Evolutionary conservation across 35 echinoderm and acorn worm genomes (phyloP), one percentile per base, ranked within the genome.

Genomic region (Chiridota heheva): DNA sequence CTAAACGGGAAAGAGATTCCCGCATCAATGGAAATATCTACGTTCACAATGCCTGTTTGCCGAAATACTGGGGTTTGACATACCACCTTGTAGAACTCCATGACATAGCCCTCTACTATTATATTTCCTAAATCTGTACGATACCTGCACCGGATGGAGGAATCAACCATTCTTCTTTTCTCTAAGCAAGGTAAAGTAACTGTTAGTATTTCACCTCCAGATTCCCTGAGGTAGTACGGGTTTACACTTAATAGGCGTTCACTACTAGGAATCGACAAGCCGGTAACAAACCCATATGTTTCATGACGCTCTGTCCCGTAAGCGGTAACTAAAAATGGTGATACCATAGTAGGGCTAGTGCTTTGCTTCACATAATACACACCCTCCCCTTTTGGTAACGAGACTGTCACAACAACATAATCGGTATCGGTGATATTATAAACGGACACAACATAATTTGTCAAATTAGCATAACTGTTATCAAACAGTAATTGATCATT

Each of bases 161-260:
- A 15, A 38, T 57, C 2, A 15, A 20, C 26, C 30, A 47, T 79
- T 20, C 13, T 67, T 1, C 15, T 66, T 65, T 37, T 43, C 28
- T 88, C 25, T 30, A 74, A n/a, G 56, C 87, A 90, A 20, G 87
- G 80, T 27, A 90, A n/a, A 38, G 87, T 90, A n/a, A 84, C 17
- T 38, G 31, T 69, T 0, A 90, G 10, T 4, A 27, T 18, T 22
- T 90, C 87, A 25, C 87, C 87, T 24, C 87, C 87, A 44, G 77
- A 29, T 45, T 90, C 87, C 56, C 87, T 40, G 6, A 84, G 5
- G 60, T 76, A 83, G 44, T 77, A 90, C 15, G 87, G 80, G 6
- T 81, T 48, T 8, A 84, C 39, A 44, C 60, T 83, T 17, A 90
- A 35, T 0, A 90, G 28, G 51, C 78, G 69, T 53, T 69, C 24